Evolutionary conservation across 2,113 vertebrate genomes (phyloP), one percentile per base, ranked within the genome.

Genomic region (Sinocyclocheilus grahami): DNA sequence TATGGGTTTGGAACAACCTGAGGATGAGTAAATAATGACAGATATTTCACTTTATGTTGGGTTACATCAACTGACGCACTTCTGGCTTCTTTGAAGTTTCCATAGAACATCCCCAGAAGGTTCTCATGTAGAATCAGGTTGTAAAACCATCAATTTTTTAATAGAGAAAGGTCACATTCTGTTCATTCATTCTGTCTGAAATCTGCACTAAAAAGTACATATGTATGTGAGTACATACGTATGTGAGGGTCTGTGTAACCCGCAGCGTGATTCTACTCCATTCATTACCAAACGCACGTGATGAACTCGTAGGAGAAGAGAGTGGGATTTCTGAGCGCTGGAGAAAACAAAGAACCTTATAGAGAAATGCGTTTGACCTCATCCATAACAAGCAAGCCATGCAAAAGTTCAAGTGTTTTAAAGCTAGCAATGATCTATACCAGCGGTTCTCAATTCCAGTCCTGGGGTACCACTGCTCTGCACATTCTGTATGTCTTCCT

Each of bases 251-350:
- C 74, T 87, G 77, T 84, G 84, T 62, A 30, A 58, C 46, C 51
- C 20, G 27, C 51, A 53, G 84, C 85, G 82, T 76, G 79, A 85
- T 87, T 88, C 84, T 83, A 60, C 65, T 11, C 48, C 79, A 86
- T 83, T 87, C 87, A 88, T 83, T 55, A 11, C 48, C 14, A 55
- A 77, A 3, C 22, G 77, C 78, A 86, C 18, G 60, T 90, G 89
- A 88, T 71, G 16, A 33, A 60, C 86, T 77, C 51, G 89, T 90
- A 76, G 89, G 89, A 88, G 86, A 76, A 87, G 89, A 87, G 86
- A 72, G 87, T 90, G 86, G 89, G 89, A 87, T 88, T 90, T 90
- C 78, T 69, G 83, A 90, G 78, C 42, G 72, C 89, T 85, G 71
- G 22, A 63, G 65, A 85, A 85, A 37, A 87, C 87, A 87, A 88